Evolutionary conservation across 1,140 invertebrate species (phyloP), one percentile per base, ranked within the genome.

Genomic region (Centruroides sculpturatus): DNA sequence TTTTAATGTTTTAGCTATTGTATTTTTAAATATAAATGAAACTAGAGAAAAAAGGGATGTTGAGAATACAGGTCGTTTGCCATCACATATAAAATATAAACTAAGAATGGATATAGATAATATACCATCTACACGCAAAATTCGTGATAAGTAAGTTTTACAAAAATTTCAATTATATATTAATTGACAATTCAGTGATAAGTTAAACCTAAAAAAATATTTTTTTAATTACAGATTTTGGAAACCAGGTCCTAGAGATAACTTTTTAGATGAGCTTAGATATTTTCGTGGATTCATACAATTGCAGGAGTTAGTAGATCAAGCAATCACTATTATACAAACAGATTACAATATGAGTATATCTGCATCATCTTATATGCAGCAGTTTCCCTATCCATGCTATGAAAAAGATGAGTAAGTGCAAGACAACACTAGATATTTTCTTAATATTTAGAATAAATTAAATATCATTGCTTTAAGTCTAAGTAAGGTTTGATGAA

Each of bases 81-180:
- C 75, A 3, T 66, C 67, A 60, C 73, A 77, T 59, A 68, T 78
- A 35, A 49, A 65, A 6, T 76, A 77, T 62, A 77, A 75, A 64
- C 74, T 78, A 36, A 64, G 76, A 55, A 75, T 76, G 70, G 75
- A 77, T 61, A 70, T 75, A 41, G 76, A 78, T 55, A 77, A 77
- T 69, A 71, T 74, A 0, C 69, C 68, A 12, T 64, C 69, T 36
- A 77, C 76, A 51, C 55, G 55, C 5, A 56, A 53, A 53, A 36
- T 36, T 23, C 5, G 51, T 6, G 23, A 53, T 53, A 36, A 36
- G 51, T 53, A 36, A 6, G 35, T 53, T 6, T 6, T 41, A 41
- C 8, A 41, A 41, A 41, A 6, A 41, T 47, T 56, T 9, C 10
- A 50, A 53, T 54, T 57, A 13, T 12, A 49, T 34, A 36, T 53